A percentile compares a stretch with the other conserved stretches of the same genome.
Evolutionary conservation across 2,113 vertebrate species (phyloP).

Genomic region (Daphoenositta chrysoptera): DNA sequence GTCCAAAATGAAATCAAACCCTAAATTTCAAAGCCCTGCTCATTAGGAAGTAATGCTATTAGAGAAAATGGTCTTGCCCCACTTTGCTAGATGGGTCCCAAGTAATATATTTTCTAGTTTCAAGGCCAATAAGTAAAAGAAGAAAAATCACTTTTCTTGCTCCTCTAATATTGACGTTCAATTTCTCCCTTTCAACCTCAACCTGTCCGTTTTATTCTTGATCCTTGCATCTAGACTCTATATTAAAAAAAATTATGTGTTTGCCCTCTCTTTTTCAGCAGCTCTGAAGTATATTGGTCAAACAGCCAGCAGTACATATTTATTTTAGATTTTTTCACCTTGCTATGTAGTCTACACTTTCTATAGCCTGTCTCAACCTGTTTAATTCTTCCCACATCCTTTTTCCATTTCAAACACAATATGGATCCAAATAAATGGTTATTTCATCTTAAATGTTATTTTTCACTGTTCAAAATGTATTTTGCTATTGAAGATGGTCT

Average conservation of each 20-base stretch:
- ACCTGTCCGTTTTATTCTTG: background rate
- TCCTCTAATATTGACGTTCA: background rate
- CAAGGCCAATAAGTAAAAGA: background rate
- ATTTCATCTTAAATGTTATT: background rate
- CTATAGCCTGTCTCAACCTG: background rate
- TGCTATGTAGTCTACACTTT: background rate
- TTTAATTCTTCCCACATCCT: background rate
- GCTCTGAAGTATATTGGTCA: background rate
- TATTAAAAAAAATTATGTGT: background rate
- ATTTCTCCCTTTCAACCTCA: background rate
- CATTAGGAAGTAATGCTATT: background rate
- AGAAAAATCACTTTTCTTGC: background rate
- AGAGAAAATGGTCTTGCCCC: background rate
- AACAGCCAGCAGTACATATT: background rate
- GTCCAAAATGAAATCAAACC: background rate
- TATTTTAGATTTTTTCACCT: background rate
- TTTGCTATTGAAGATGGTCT: background rate
- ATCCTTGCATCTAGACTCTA: background rate
- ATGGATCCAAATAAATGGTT: background rate
- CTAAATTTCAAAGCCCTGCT: background rate
- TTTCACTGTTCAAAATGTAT: background rate
- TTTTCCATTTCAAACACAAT: background rate
- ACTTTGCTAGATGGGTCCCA: background rate
- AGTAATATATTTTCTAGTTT: background rate
- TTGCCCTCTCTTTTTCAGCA: background rate